Evolutionary conservation across 2,797 vertebrate genomes (phyloP), one percentile per base, ranked within the genome.

Genomic region (Hyperoplus immaculatus): DNA sequence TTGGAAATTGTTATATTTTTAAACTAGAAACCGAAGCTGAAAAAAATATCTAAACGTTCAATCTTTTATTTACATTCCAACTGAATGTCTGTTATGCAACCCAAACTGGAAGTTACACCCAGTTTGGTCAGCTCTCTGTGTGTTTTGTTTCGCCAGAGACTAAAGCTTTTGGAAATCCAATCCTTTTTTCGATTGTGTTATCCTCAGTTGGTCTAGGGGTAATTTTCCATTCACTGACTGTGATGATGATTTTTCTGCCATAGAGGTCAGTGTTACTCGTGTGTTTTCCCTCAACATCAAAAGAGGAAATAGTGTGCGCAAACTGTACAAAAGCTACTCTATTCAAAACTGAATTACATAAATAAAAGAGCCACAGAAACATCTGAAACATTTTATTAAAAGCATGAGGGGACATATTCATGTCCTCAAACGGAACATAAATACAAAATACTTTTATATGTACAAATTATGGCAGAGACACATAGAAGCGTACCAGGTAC

Each of bases 321-420:
- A 68, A 18, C 13, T 14, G 55, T 10, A n/a, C 16, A 69, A 36
- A 49, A 38, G 14, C 10, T 3, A 8, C 0, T 4, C 3, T 5
- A 4, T 59, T 67, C 10, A 55, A 29, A 1, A 21, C 36, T 21
- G 51, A 59, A 47, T 6, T 29, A 62, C 10, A 68, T 41, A 45
- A 46, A 82, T 47, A 55, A 1, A 58, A 2, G 80, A 13, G n/a
- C 57, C n/a, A 63, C 65, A 59, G 54, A 85, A 85, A 86, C 69
- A 85, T 89, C 88, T 81, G 78, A 80, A 92, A 91, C 80, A 79
- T 94, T 96, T 96, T 95, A 96, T 95, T 96, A 93, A 95, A 96
- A 95, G 91, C 93, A 92, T 83, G 76, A 84, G 79, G 80, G 85
- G 74, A 92, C 81, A 91, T 81, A 69, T 86, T 73, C 82, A 88